Conservation (phyloP, 2,888 invertebrate genomes). For the Ophonus ardosiacus region DNA sequence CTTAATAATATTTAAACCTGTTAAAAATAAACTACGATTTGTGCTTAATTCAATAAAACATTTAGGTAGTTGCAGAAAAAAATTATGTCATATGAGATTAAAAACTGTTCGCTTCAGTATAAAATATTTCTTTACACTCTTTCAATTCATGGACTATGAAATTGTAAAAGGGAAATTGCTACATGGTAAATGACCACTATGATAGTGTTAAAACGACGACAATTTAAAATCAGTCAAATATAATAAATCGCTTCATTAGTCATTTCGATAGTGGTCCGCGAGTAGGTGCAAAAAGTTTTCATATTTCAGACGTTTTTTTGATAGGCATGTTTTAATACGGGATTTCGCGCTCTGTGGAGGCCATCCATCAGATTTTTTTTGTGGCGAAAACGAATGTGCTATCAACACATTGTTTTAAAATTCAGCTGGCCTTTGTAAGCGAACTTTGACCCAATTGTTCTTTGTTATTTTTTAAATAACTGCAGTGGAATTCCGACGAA, state of each 20-base stretch:
- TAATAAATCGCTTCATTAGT: conserved; percentile 18
- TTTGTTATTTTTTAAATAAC: conserved; percentile 50
- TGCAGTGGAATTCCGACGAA: conserved; percentile 14
- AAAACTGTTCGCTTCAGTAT: too few species aligned
- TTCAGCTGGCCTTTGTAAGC: conserved; percentile 24
- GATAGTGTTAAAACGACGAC: not conserved
- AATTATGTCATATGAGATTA: too few species aligned
- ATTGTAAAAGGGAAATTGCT: too few species aligned
- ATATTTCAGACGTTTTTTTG: conserved; percentile 32
- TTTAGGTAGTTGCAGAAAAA: too few species aligned
- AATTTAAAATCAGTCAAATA: not conserved
- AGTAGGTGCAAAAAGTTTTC: conserved; percentile 35
- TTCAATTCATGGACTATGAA: too few species aligned
- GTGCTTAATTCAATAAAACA: too few species aligned
- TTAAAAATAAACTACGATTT: too few species aligned
- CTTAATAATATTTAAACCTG: too few species aligned
- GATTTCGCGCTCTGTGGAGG: conserved; percentile 12
- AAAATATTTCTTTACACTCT: too few species aligned
- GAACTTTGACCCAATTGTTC: conserved; percentile 47
- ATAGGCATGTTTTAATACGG: conserved; percentile 40
- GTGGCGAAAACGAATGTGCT: conserved; percentile 43
- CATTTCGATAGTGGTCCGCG: not conserved
- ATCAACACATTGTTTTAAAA: conserved; percentile 51
- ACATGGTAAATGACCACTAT: not conserved
- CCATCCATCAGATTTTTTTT: conserved; percentile 49